A percentile compares a stretch with the other conserved stretches of the same genome.
These are phyloP conservation scores for Oceanodroma tethys DNA, from an alignment of 2,113 vertebrate species.

Conservation along the genomic window DNA sequence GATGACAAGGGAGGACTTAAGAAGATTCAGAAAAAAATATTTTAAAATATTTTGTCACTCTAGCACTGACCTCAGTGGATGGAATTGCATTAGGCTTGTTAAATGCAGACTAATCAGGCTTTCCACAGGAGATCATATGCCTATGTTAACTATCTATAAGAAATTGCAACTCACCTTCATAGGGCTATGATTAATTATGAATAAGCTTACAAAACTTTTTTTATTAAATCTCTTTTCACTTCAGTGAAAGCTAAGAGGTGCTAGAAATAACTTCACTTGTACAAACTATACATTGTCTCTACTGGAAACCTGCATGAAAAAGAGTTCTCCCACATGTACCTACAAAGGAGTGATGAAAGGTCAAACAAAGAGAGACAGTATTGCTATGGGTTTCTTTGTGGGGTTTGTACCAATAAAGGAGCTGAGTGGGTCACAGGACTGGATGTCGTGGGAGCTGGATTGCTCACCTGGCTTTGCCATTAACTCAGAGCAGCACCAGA, in stretches of 20 bases:
- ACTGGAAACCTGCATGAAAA: not conserved
- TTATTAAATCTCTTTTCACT: not conserved
- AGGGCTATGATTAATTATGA: not conserved
- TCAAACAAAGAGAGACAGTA: not conserved
- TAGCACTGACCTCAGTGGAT: not conserved
- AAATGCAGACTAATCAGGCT: not conserved
- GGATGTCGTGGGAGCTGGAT: not conserved
- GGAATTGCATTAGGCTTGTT: not conserved
- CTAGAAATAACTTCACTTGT: not conserved
- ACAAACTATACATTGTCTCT: not conserved
- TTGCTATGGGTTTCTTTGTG: not conserved
- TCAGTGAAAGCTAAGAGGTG: not conserved
- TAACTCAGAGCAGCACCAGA: not conserved
- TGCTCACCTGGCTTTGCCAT: not conserved
- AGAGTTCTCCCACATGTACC: not conserved
- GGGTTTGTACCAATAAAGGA: not conserved
- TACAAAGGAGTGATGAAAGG: not conserved
- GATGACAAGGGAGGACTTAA: not conserved
- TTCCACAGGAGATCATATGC: not conserved
- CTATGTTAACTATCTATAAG: not conserved
- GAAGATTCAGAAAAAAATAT: not conserved
- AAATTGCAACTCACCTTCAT: not conserved
- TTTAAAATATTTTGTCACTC: not conserved
- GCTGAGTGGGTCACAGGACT: not conserved
- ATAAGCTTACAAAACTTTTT: not conserved